Evolutionary conservation across 2,797 vertebrate genomes (phyloP), one percentile per base, ranked within the genome.

Genomic region (Scyliorhinus canicula): DNA sequence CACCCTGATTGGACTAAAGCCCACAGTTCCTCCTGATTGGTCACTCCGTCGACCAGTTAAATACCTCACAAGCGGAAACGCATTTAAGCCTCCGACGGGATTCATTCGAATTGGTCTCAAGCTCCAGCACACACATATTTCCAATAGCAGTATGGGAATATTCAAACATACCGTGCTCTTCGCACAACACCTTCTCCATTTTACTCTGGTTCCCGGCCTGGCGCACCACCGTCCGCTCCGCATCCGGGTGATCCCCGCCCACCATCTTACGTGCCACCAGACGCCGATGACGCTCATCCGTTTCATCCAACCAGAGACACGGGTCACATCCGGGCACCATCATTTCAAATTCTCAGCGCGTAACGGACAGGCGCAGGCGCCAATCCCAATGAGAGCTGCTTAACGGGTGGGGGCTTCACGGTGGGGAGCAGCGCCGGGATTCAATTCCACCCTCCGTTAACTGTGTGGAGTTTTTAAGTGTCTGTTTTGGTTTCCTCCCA

Each of bases 181-280:
- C 0, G 95, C 98, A 98, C 0, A 95, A 0, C 47, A 97, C 95
- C 82, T 95, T 96, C 40, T 98, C 97, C 97, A 98, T 98, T 11
- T 0, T 9, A 6, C 35, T 35, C 2, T 19, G 26, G 16, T n/a
- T 3, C 1, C 69, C 63, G 16, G 52, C 4, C 67, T 24, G 65
- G 16, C 5, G 21, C 65, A 24, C 0, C 24, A 24, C 24, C 24
- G 2, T 55, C 5, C 55, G 55, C 55, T 9, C 55, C 55, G 5
- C 55, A 5, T 55, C 55, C 55, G 9, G 5, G 5, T 6, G 9
- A 55, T 6, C 55, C 55, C 55, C 55, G 9, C 55, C 55, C 9
- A 55, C 55, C 55, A 55, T 47, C 1, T 7, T 31, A 90, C 35
- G 21, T 47, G 19, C 21, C 6, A 7, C 40, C 40, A 12, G 71